Base-by-base conservation (phyloP, 2,797 vertebrate species). In the Paramormyrops hopkinsi region DNA sequence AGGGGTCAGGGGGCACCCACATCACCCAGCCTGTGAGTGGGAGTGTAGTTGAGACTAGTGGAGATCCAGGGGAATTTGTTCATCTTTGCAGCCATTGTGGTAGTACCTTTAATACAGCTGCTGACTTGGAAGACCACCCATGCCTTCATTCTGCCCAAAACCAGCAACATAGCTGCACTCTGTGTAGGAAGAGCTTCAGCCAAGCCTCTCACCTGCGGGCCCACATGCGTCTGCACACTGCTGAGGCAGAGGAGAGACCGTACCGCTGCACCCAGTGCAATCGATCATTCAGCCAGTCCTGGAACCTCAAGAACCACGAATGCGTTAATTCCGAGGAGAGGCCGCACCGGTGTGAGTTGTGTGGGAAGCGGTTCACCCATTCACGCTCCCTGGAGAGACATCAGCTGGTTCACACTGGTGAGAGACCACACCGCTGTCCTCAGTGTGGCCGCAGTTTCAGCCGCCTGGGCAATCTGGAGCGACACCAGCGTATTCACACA, bases 381-480 rank as follows among this genome's bases (percentile, higher is more conserved):
- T 97, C 98, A 0, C 98, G 98, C 92, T 97, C 98, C 1, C 97
- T 99, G 89, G 98, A 99, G 94, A 97, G 99, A 90, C 99, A 98
- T 65, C 98, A 99, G 91, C 97, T 98, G n/a, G 98, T 98, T 79
- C 98, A 99, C 96, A 99, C 99, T 2, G 96, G 96, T 0, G 96
- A 97, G 93, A 92, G 95, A 65, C 98, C 98, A 0, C 99, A 98
- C 83, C 96, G 97, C 46, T 99, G 98, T 93, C 97, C 97, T 0
- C 98, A 98, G 92, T 99, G 98, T 0, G 97, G 97, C 62, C 98
- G 98, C 54, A 98, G 97, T 93, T 99, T 98, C 1, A 98, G 98
- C 79, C 98, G 98, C 85, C 97, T 99, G 3, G 98, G 98, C 90
- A 99, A 99, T 94, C 94, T 99, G 93, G 98, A 98, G 0, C 96